Percentiles rank a stretch among this genome's conserved stretches.
Conservation (phyloP, 2,888 invertebrate genomes). For the Heliconius hortense region DNA sequence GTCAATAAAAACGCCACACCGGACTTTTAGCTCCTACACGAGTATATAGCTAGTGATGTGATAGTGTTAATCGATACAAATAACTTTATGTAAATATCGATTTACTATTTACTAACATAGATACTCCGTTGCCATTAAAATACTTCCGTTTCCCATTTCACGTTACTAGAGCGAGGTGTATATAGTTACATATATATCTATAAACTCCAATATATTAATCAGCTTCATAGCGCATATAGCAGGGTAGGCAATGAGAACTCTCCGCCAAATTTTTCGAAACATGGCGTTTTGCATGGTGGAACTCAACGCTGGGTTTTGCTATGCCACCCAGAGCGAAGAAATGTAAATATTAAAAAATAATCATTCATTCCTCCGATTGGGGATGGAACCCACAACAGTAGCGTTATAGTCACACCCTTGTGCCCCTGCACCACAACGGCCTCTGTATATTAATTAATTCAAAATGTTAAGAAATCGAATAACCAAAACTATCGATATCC, state of each 20-base stretch:
- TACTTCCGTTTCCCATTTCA: too few species aligned
- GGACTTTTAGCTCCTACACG: slow-evolving; percentile 75
- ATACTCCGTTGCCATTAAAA: too few species aligned
- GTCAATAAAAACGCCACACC: slow-evolving; percentile 82
- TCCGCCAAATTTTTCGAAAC: too few species aligned
- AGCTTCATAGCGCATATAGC: too few species aligned
- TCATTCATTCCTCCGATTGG: background rate
- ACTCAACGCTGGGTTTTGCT: background rate
- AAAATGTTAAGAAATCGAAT: background rate
- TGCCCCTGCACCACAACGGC: background rate
- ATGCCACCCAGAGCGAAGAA: too few species aligned
- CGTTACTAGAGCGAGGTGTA: too few species aligned
- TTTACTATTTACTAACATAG: background rate
- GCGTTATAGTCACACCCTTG: background rate
- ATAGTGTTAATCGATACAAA: slow-evolving; percentile 28
- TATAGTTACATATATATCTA: too few species aligned
- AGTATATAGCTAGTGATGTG: slow-evolving; percentile 54
- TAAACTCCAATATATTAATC: too few species aligned
- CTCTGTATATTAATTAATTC: background rate
- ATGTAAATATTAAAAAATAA: too few species aligned
- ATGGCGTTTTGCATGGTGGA: background rate
- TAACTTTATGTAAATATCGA: background rate
- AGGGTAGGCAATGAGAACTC: too few species aligned
- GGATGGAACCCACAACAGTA: background rate
- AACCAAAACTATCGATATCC: slow-evolving; percentile 45